phyloP scores from a whole-genome alignment of 2,888 invertebrate genomes.

The Drosophila nr. perissopoda region DNA sequence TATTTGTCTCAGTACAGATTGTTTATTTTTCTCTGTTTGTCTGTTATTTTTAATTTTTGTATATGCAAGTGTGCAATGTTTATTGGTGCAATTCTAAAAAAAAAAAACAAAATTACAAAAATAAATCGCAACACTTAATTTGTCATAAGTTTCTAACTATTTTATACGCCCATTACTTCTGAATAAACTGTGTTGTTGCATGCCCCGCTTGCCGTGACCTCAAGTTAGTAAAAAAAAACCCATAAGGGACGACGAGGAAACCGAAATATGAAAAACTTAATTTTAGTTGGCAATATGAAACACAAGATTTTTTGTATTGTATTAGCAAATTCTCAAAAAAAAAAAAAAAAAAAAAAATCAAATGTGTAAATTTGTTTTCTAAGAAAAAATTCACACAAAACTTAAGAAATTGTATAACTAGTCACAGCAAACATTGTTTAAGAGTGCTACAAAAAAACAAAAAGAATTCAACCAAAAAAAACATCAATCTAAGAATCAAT shows the following conservation, averaged over 20 bases:
- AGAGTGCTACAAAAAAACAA: constrained; percentile 58
- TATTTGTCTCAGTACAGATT: constrained; percentile 36
- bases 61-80: constrained; percentile 43
- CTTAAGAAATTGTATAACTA: constrained; percentile 59
- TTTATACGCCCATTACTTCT: background rate
- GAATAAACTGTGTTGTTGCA: constrained; percentile 26
- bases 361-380: constrained; percentile 74
- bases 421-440: constrained; percentile 67
- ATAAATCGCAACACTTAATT: constrained; percentile 31
- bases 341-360: constrained; percentile 9
- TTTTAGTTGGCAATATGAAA: constrained; percentile 54
- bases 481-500: constrained; percentile 33
- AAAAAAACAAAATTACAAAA: background rate
- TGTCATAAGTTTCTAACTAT: constrained; percentile 19
- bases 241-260: background rate
- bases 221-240: constrained; percentile 21
- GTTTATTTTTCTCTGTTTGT: constrained; percentile 27
- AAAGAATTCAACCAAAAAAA: constrained; percentile 12
- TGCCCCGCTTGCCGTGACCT: constrained; percentile 17
- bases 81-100: constrained; percentile 12
- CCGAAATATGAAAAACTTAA: constrained; percentile 30
- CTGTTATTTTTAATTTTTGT: constrained; percentile 4
- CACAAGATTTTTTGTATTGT: constrained; percentile 45
- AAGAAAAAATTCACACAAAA: constrained; percentile 61
- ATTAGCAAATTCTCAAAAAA: constrained; percentile 57